phyloP scores from a whole-genome alignment of 2,797 vertebrate species.

The Myotis daubentonii region DNA sequence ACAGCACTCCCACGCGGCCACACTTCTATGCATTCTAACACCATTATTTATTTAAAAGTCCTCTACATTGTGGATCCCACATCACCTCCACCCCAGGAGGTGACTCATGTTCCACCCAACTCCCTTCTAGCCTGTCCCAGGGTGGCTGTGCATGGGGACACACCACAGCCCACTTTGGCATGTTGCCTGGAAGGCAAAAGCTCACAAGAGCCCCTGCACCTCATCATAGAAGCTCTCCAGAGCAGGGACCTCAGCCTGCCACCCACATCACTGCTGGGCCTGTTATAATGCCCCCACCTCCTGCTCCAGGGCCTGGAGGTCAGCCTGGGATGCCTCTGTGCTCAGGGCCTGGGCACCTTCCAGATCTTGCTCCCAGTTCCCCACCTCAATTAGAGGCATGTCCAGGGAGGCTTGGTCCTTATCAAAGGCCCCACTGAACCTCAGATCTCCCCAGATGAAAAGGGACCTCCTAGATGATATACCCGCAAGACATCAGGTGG shows the following conservation, averaged over 20 bases:
- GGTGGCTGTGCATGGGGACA: not conserved
- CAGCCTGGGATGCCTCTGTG: not conserved
- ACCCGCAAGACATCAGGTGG: not conserved
- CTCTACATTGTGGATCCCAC: not conserved
- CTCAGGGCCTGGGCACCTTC: not conserved
- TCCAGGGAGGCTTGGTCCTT: not conserved
- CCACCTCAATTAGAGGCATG: not conserved
- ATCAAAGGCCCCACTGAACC: not conserved
- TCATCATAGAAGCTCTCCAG: not conserved
- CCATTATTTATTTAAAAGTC: not conserved
- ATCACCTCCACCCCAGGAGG: not conserved
- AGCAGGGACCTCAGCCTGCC: not conserved
- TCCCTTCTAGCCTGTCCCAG: not conserved
- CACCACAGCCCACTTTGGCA: not conserved
- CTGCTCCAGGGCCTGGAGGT: not conserved
- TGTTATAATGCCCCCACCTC: not conserved
- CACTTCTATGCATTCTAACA: not conserved
- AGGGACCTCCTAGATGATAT: not conserved
- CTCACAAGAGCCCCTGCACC: not conserved
- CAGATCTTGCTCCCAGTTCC: not conserved
- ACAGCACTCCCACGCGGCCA: not conserved
- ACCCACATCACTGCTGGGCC: not conserved
- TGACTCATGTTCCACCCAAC: not conserved
- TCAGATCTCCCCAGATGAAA: not conserved
- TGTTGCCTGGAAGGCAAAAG: not conserved